A percentile compares a stretch with the other conserved stretches of the same genome.
Evolutionary conservation across 2,888 invertebrate species (phyloP).

Genomic region (Pimpla rufipes): DNA sequence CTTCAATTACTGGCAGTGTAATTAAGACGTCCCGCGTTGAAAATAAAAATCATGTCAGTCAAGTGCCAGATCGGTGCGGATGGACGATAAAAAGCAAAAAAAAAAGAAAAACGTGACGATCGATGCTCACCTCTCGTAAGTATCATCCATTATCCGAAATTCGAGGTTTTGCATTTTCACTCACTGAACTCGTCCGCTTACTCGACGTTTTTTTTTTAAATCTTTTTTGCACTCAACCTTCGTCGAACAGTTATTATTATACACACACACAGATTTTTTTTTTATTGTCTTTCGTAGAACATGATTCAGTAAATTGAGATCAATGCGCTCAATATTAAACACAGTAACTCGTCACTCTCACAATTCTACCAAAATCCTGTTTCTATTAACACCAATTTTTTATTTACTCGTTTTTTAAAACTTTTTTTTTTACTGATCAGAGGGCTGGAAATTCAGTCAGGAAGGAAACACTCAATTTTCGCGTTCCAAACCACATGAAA

Average conservation of each 20-base stretch:
- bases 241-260: background rate
- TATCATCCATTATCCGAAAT: conserved; percentile 52
- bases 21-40: too few species aligned
- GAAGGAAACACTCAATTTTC: too few species aligned
- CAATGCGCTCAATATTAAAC: too few species aligned
- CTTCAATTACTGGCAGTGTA: background rate
- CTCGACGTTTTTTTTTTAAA: background rate
- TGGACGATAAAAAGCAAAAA: background rate
- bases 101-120: conserved; percentile 6
- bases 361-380: too few species aligned
- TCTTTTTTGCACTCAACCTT: conserved; percentile 30
- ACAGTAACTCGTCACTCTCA: too few species aligned
- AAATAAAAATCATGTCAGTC: background rate
- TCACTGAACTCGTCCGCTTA: background rate
- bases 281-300: too few species aligned
- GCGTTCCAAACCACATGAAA: too few species aligned
- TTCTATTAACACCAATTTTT: too few species aligned
- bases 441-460: too few species aligned
- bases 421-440: too few species aligned
- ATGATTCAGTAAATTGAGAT: too few species aligned
- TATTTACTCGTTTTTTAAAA: too few species aligned
- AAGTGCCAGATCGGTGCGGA: background rate
- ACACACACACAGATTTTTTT: background rate
- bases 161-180: conserved; percentile 21
- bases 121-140: conserved; percentile 47